Conservation (phyloP, 1,140 invertebrate genomes). For the Campoletis sonorensis region DNA sequence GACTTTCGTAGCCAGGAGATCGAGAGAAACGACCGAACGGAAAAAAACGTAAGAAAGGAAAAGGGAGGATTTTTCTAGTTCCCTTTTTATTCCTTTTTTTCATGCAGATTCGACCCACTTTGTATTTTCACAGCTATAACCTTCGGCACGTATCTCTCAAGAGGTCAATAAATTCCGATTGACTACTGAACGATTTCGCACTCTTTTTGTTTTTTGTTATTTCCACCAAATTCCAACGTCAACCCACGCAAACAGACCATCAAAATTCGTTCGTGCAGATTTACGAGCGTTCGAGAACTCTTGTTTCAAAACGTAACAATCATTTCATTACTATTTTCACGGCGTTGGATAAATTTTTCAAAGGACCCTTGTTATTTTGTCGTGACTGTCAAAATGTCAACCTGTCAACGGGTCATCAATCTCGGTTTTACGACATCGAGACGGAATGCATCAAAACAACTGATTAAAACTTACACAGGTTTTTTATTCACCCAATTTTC, state of each 20-base stretch:
- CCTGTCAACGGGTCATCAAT: too few relatives aligned
- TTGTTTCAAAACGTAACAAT: too few relatives aligned
- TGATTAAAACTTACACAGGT: too few relatives aligned
- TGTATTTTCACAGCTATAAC: not conserved
- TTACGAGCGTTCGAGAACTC: too few relatives aligned
- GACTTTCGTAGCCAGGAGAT: slow-evolving; percentile 28
- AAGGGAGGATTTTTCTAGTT: not conserved
- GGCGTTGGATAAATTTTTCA: too few relatives aligned
- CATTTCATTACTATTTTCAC: too few relatives aligned
- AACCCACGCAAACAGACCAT: not conserved
- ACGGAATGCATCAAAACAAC: too few relatives aligned
- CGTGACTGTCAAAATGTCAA: too few relatives aligned
- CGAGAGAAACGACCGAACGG: not conserved
- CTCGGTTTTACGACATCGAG: too few relatives aligned
- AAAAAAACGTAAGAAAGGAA: not conserved
- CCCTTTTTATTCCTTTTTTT: not conserved
- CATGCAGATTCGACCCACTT: not conserved
- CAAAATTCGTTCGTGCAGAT: too few relatives aligned
- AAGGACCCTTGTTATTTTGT: too few relatives aligned
- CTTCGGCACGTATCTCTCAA: not conserved
- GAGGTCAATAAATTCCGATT: not conserved
- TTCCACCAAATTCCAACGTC: not conserved
- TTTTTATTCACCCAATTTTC: too few relatives aligned
- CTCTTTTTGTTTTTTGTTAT: not conserved
- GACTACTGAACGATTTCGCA: not conserved